Base-by-base conservation (phyloP, 1,140 invertebrate species). In the Drosophila nebulosa region DNA sequence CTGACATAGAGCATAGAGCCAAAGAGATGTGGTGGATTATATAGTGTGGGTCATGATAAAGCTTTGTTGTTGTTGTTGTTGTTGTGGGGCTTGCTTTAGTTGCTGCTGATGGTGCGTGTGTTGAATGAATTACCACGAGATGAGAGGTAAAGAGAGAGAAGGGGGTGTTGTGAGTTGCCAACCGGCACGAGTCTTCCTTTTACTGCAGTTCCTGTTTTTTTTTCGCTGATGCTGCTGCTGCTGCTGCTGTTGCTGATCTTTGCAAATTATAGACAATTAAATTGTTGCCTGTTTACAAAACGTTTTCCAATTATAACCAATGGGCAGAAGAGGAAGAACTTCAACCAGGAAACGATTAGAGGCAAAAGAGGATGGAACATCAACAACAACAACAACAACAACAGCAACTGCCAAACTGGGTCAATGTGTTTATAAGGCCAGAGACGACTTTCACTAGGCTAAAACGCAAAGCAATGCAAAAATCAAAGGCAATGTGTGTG, bases 241-340 rank as follows among this genome's bases (percentile, higher is more conserved):
- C 53, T 24, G 35, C 16, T 46, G 55, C 10, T 56, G 69, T 21
- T 35, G 7, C 36, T 21, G 27, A 24, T 39, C 7, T 27, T 42
- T 36, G 55, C 56, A 53, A 55, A 55, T 55, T 55, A 30, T 55
- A 55, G 26, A 55, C 52, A 55, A 55, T 55, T 55, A 55, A 55
- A 55, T 52, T 61, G 60, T 32, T 56, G 67, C 50, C 65, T 69
- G 71, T 69, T 55, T 32, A 55, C 52, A 55, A 55, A 55, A 55
- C 52, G 52, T 55, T 55, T 55, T 55, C 52, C 52, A 55, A 55
- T 55, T 55, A 55, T 55, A 55, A 32, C 26, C 27, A 30, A 32
- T 55, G 52, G 52, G 14, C 27, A 2, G 32, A 22, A 32, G 52
- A 55, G 12, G 14, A 55, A 46, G 39, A 21, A 55, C 21, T 55